Evolutionary conservation across 2,888 invertebrate species (phyloP).

Genomic region (Loripinus fragilis): DNA sequence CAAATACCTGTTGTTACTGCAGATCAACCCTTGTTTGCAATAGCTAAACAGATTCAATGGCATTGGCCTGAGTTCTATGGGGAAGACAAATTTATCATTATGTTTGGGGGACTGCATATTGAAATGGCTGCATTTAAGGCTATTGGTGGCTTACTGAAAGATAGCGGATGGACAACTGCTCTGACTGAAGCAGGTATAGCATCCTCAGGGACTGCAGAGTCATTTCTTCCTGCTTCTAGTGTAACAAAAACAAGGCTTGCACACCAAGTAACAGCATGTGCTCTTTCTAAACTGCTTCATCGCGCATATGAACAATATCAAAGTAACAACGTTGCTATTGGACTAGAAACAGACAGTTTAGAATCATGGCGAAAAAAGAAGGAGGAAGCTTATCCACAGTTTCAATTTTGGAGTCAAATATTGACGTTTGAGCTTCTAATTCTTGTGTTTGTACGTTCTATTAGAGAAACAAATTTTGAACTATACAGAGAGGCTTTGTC

Average conservation of each 20-base stretch:
- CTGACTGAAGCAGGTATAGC: conserved; percentile 55
- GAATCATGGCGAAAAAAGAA: not conserved
- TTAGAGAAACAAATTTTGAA: not conserved
- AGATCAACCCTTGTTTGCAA: not conserved
- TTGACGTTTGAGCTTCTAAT: not conserved
- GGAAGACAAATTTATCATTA: not conserved
- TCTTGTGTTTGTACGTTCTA: not conserved
- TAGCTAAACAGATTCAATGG: not conserved
- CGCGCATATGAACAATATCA: not conserved
- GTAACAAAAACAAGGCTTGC: conserved; percentile 55
- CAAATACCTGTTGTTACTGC: not conserved
- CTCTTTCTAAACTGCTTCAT: conserved; percentile 31
- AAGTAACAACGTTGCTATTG: not conserved
- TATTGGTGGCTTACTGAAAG: not conserved
- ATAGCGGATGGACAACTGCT: not conserved
- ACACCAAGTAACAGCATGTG: conserved; percentile 58
- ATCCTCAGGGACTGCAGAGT: too few relatives aligned
- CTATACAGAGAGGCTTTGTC: not conserved
- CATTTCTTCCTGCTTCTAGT: not conserved
- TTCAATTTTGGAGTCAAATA: conserved; percentile 16
- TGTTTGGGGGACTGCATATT: not conserved
- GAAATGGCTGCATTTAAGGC: too few relatives aligned
- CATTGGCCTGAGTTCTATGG: not conserved
- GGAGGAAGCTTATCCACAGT: not conserved
- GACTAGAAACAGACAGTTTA: not conserved